These are phyloP conservation scores for Megaustenia siamemsis DNA, from an alignment of 2,888 invertebrate species.

Conservation along the genomic window DNA sequence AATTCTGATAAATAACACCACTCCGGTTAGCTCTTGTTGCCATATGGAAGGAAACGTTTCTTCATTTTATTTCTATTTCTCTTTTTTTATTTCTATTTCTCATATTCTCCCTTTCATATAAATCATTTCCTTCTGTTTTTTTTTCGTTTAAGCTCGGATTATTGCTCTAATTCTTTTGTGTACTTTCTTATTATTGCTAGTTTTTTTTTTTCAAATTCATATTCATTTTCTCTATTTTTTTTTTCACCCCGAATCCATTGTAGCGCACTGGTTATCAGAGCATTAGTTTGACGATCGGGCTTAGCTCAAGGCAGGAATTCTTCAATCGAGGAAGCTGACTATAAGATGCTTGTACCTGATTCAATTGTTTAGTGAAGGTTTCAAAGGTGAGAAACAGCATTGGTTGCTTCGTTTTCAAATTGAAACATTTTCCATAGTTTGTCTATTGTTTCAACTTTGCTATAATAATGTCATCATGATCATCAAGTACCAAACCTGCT, in stretches of 20 bases:
- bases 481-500: too few relatives aligned
- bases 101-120: background rate
- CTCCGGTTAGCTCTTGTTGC: background rate
- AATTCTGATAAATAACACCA: constrained; percentile 4
- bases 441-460: background rate
- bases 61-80: background rate
- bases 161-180: background rate
- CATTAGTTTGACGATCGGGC: too few relatives aligned
- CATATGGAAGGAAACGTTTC: background rate
- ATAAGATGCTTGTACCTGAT: too few relatives aligned
- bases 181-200: background rate
- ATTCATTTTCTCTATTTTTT: background rate
- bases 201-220: too few relatives aligned
- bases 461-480: background rate
- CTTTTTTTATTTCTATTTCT: background rate
- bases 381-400: too few relatives aligned
- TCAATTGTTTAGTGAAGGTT: too few relatives aligned
- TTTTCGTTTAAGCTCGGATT: background rate
- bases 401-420: too few relatives aligned
- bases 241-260: background rate
- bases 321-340: too few relatives aligned
- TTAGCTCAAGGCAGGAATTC: too few relatives aligned
- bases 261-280: too few relatives aligned
- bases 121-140: background rate
- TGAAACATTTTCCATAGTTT: background rate